Evolutionary conservation across 2,888 invertebrate species (phyloP).

Genomic region (Morpho achilles): DNA sequence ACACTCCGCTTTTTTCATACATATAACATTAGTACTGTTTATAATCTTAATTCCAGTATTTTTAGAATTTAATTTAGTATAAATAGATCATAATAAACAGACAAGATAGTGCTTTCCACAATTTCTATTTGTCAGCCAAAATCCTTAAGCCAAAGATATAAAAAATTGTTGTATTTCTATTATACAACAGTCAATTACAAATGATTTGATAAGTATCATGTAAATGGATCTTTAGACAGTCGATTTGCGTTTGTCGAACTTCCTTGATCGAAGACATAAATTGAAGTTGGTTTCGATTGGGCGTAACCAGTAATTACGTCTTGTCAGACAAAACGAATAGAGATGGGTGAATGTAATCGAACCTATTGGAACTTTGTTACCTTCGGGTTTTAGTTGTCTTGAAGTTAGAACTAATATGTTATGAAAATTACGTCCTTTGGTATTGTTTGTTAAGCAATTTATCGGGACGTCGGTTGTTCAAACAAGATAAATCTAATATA

Average conservation of each 20-base stretch:
- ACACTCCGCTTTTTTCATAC: no score
- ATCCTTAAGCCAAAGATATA: no score
- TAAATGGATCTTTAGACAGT: slow-evolving; percentile 4
- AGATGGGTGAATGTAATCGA: slow-evolving; percentile 1
- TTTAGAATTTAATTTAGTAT: no score
- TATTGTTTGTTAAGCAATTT: not conserved
- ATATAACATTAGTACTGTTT: no score
- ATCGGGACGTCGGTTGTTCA: not conserved
- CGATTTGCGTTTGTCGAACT: slow-evolving; percentile 23
- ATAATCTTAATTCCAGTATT: no score
- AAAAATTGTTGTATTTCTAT: no score
- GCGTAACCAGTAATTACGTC: slow-evolving; percentile 22
- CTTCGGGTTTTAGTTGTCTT: slow-evolving; percentile 14
- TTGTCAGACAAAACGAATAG: slow-evolving; percentile 24
- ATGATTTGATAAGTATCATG: not conserved
- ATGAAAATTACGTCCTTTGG: slow-evolving; percentile 1
- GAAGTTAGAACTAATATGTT: slow-evolving; percentile 6
- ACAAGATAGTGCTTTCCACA: no score
- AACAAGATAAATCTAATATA: slow-evolving; percentile 1
- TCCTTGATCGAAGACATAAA: slow-evolving; percentile 27
- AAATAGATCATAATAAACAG: no score
- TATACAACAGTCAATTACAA: not conserved
- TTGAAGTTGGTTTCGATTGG: slow-evolving; percentile 28
- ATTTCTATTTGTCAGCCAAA: no score
- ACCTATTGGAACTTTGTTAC: slow-evolving; percentile 24